These are phyloP conservation scores for Porites lutea DNA, from an alignment of 64 coral and sea anemone species.

Conservation along the genomic window DNA sequence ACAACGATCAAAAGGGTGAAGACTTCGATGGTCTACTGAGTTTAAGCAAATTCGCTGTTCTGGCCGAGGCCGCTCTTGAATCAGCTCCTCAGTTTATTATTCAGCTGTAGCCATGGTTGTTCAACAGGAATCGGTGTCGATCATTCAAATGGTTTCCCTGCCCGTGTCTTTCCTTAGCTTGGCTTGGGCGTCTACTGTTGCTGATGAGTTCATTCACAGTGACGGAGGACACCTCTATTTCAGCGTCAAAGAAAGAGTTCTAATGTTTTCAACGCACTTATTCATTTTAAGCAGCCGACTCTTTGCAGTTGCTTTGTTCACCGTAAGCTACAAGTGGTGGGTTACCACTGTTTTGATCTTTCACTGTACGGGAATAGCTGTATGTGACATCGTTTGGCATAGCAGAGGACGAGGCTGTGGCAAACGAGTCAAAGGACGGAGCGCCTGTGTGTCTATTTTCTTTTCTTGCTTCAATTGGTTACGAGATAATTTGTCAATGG, in stretches of 20 bases:
- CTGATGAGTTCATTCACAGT: too few species aligned
- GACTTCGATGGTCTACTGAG: too few species aligned
- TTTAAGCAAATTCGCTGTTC: neutral
- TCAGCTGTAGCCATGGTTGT: constrained; percentile 12
- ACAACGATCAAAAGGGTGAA: too few species aligned
- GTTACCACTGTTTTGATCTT: neutral
- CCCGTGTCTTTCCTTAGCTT: neutral
- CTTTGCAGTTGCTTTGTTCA: neutral
- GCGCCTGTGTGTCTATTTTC: neutral
- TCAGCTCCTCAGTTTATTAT: constrained; percentile 41
- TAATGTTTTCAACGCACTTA: neutral
- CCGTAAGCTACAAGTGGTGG: neutral
- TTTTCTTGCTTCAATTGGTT: neutral
- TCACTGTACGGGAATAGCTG: neutral
- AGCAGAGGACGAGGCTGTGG: neutral
- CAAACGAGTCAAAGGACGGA: too few species aligned
- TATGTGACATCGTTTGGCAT: too few species aligned
- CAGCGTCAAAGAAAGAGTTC: neutral
- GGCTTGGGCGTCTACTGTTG: neutral
- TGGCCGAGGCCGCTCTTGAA: constrained; percentile 16
- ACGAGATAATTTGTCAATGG: neutral
- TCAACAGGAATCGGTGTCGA: constrained; percentile 8
- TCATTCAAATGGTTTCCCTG: constrained; percentile 31
- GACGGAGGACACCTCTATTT: too few species aligned
- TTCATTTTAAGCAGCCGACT: constrained; percentile 14